These are phyloP conservation scores for Malthinus seriepunctatus DNA, from an alignment of 2,888 invertebrate species.

Conservation along the genomic window DNA sequence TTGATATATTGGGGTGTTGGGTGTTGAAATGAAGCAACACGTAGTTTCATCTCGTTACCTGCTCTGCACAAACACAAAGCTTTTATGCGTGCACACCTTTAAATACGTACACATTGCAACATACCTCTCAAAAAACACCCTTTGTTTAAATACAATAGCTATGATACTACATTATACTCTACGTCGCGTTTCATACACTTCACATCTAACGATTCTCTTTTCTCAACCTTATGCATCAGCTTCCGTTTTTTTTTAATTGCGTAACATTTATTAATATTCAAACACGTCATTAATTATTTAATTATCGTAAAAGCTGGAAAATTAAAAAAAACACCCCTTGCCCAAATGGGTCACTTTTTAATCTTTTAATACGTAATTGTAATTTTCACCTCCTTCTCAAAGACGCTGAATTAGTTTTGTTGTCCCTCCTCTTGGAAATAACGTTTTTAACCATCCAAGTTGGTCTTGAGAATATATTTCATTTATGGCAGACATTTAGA, in stretches of 20 bases:
- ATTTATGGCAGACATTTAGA: too few relatives aligned
- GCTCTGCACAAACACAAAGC: conserved; percentile 49
- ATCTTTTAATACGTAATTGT: too few relatives aligned
- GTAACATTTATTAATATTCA: not conserved
- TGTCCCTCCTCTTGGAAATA: too few relatives aligned
- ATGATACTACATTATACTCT: conserved; percentile 33
- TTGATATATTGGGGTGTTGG: conserved; percentile 53
- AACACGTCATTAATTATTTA: too few relatives aligned
- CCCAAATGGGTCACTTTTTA: too few relatives aligned
- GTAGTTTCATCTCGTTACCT: conserved; percentile 47
- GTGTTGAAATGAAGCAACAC: conserved; percentile 31
- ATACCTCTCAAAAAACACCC: conserved; percentile 47
- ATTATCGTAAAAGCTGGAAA: too few relatives aligned
- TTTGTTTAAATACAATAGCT: conserved; percentile 43
- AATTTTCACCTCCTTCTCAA: too few relatives aligned
- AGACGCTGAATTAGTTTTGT: too few relatives aligned
- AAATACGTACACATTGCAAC: conserved; percentile 42
- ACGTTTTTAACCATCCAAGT: too few relatives aligned
- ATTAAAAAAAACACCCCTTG: too few relatives aligned
- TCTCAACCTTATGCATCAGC: not conserved
- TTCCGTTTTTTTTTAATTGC: not conserved
- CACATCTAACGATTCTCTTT: conserved; percentile 11
- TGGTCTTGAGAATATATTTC: too few relatives aligned
- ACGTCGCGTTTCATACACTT: conserved; percentile 21
- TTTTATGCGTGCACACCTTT: conserved; percentile 48